Base-by-base conservation (phyloP, 2,888 invertebrate genomes). In the Eupithecia abbreviata region DNA sequence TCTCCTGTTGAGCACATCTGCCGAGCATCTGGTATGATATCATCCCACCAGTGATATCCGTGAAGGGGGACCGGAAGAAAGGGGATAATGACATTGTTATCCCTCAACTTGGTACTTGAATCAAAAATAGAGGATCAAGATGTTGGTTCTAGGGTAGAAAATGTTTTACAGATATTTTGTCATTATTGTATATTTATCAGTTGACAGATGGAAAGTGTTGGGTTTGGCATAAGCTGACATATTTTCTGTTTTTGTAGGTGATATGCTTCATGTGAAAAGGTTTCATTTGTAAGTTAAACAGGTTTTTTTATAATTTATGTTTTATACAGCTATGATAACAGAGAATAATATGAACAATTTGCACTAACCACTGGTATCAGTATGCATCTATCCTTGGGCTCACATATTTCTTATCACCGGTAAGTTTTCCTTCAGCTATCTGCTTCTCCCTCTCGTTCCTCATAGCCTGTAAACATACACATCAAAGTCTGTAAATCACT, bases 1-100 rank as follows among this genome's bases (percentile, higher is more conserved):
- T 91, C 91, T 98, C 97, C 82, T 97, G 91, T 66, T 93, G 90
- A 1, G 95, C 96, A 86, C 98, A 98, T 13, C 90, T 86, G 6
- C 96, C 96, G 80, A 95, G 90, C 82, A 95, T 90, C 87, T 97
- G 97, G 82, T 96, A 96, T 76, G 96, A 96, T 13, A 96, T 82
- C 47, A 97, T 80, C 10, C 95, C 92, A 12, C 96, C 96, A 4
- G 96, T 96, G 62, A 97, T 84, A 88, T 97, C 97, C 0, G 97
- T 97, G 30, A 97, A 94, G 0, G 97, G 97, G 0, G 96, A 95
- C 72, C 96, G 96, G 1, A 97, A 84, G 75, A 94, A 95, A 15
- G 97, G 97, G 0, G 96, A 93, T 70, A 96, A 70, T 6, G 78
- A 82, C 85, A 87, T 87, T 58, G 18, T 58, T 58, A 58, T 18